Evolutionary conservation across 64 coral and sea anemone species (phyloP).

Genomic region (Pocillopora verrucosa): DNA sequence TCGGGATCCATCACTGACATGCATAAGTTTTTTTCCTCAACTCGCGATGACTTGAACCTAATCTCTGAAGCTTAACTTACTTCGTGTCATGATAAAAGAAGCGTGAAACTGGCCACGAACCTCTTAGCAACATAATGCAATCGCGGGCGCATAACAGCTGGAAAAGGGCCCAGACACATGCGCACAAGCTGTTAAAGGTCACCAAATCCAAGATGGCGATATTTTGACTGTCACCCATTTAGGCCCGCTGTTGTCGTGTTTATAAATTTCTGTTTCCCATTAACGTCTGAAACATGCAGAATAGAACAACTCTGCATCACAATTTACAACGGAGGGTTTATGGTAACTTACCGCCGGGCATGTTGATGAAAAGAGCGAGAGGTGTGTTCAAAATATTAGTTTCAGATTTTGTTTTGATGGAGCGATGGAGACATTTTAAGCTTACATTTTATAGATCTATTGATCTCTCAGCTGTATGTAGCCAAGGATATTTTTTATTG

Average conservation of each 20-base stretch:
- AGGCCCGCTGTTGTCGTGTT: constrained; percentile 26
- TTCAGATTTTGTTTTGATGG: neutral
- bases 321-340: constrained; percentile 57
- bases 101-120: too few relatives aligned
- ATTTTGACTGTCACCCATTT: neutral
- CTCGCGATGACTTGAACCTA: too few relatives aligned
- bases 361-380: constrained; percentile 33
- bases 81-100: too few relatives aligned
- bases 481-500: neutral
- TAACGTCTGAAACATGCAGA: constrained; percentile 10
- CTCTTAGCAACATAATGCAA: too few relatives aligned
- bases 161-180: constrained; percentile 4
- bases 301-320: constrained; percentile 31
- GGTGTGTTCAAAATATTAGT: constrained; percentile 18
- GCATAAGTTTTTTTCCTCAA: too few relatives aligned
- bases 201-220: constrained; percentile 54
- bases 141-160: too few relatives aligned
- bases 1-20: too few relatives aligned
- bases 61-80: too few relatives aligned
- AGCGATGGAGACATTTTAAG: neutral
- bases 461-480: neutral
- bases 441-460: neutral
- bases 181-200: neutral
- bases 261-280: neutral
- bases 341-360: constrained; percentile 17